These are phyloP conservation scores for Myrmecobius fasciatus DNA, from an alignment of 2,113 vertebrate species.

Conservation along the genomic window DNA sequence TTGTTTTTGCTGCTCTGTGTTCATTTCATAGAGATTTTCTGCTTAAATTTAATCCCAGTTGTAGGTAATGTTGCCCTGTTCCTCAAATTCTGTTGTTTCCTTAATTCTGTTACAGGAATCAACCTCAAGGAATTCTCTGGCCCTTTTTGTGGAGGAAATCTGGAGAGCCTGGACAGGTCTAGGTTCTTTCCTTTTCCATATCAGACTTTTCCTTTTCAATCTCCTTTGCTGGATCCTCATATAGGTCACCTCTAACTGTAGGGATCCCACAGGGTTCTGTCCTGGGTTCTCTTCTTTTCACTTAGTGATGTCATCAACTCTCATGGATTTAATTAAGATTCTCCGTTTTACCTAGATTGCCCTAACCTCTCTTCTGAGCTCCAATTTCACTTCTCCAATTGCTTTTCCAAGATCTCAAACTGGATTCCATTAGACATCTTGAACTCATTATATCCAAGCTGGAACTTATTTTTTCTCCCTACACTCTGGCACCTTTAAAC, in stretches of 20 bases:
- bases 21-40: too few species aligned
- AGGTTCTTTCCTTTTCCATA: too few species aligned
- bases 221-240: too few species aligned
- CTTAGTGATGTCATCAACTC: not conserved
- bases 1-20: too few species aligned
- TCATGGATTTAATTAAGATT: not conserved
- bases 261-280: not conserved
- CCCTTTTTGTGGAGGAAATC: too few species aligned
- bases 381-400: not conserved
- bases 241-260: not conserved
- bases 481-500: not conserved
- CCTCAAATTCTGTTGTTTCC: too few species aligned
- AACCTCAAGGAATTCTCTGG: too few species aligned
- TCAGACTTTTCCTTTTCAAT: too few species aligned
- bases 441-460: not conserved
- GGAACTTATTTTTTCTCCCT: not conserved
- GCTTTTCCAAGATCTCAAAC: not conserved
- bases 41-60: too few species aligned
- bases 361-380: not conserved
- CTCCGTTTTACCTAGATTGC: not conserved
- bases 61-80: too few species aligned
- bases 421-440: not conserved
- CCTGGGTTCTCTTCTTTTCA: not conserved
- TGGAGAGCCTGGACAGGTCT: too few species aligned
- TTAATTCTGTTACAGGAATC: too few species aligned